Evolutionary conservation across 53 echinoderm and acorn worm species (phyloP).

Genomic region (Actinopyga echinites): DNA sequence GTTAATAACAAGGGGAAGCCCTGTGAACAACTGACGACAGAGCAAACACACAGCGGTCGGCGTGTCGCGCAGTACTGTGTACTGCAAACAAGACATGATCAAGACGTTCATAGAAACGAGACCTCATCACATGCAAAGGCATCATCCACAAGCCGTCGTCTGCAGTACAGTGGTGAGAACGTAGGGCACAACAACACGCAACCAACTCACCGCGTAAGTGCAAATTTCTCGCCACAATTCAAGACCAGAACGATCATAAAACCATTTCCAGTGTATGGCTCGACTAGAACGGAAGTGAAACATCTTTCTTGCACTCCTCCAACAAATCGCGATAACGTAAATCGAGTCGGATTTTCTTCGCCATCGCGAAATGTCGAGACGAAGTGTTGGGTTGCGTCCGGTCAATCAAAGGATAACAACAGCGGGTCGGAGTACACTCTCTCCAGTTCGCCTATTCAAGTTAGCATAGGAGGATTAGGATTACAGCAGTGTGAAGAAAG

Average conservation of each 20-base stretch:
- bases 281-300: background rate
- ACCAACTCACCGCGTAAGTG: background rate
- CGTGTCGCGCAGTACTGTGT: background rate
- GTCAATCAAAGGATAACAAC: background rate
- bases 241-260: slow-evolving; percentile 12
- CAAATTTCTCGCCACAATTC: slow-evolving; percentile 18
- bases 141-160: too few relatives aligned
- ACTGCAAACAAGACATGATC: slow-evolving; percentile 29
- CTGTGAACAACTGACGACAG: slow-evolving; percentile 32
- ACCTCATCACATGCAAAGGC: background rate
- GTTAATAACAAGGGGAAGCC: slow-evolving; percentile 44
- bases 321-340: slow-evolving; percentile 28
- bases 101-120: slow-evolving; percentile 9
- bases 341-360: slow-evolving; percentile 47
- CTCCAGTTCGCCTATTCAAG: slow-evolving; percentile 26
- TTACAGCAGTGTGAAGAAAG: slow-evolving; percentile 9
- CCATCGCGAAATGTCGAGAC: slow-evolving; percentile 35
- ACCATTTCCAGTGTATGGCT: slow-evolving; percentile 31
- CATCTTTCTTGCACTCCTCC: background rate
- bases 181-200: too few relatives aligned
- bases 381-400: slow-evolving; percentile 22
- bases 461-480: slow-evolving; percentile 20
- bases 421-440: background rate
- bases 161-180: too few relatives aligned
- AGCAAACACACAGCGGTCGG: slow-evolving; percentile 4